Conservation (phyloP, 2,888 invertebrate genomes). For the Tupiocoris notatus region DNA sequence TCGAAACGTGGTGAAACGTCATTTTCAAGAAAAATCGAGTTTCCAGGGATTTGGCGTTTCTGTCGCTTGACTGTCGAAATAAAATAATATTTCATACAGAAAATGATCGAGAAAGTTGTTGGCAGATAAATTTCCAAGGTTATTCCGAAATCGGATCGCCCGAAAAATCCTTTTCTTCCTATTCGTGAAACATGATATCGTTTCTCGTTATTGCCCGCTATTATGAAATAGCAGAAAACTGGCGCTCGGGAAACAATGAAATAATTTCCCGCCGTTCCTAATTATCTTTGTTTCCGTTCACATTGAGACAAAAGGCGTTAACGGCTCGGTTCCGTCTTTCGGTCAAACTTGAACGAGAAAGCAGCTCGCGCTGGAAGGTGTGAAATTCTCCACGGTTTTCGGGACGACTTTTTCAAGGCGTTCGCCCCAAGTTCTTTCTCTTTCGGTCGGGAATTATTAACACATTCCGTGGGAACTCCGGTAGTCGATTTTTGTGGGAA, state of each 20-base stretch:
- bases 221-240: neutral
- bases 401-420: neutral
- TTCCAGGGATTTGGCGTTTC: too few relatives aligned
- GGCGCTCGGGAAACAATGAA: neutral
- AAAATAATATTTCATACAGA: too few relatives aligned
- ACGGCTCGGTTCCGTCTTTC: neutral
- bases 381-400: neutral
- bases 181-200: too few relatives aligned
- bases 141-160: too few relatives aligned
- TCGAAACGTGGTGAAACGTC: too few relatives aligned
- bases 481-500: neutral
- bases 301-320: neutral
- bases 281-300: neutral
- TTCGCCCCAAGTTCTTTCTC: neutral
- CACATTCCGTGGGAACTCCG: neutral
- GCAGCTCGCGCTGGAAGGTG: neutral
- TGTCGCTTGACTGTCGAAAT: too few relatives aligned
- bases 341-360: neutral
- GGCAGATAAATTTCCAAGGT: too few relatives aligned
- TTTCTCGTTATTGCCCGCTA: neutral
- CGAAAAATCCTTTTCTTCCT: too few relatives aligned
- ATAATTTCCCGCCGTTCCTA: neutral
- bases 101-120: too few relatives aligned
- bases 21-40: too few relatives aligned
- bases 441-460: neutral